These are phyloP conservation scores for Hemithea aestivaria DNA, from an alignment of 2,888 invertebrate genomes.

Conservation along the genomic window DNA sequence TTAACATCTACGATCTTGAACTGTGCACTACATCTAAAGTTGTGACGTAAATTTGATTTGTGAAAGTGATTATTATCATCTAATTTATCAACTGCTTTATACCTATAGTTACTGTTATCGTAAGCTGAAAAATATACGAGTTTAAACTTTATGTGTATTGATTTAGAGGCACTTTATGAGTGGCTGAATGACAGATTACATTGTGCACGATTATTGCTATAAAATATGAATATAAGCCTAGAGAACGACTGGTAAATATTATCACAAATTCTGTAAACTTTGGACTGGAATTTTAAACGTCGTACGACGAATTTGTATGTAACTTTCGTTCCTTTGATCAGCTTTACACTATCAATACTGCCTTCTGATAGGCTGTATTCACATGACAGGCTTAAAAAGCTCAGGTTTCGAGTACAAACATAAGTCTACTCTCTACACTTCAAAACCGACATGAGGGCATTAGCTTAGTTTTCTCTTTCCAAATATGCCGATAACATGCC, in stretches of 20 bases:
- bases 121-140: slow-evolving; percentile 27
- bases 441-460: no score
- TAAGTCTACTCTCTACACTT: no score
- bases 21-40: slow-evolving; percentile 60
- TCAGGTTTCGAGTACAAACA: no score
- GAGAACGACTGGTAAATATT: slow-evolving; percentile 59
- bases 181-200: slow-evolving; percentile 49
- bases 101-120: slow-evolving; percentile 41
- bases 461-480: no score
- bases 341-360: slow-evolving; percentile 5
- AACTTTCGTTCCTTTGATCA: slow-evolving; percentile 13
- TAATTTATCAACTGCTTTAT: slow-evolving; percentile 32
- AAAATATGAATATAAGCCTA: slow-evolving; percentile 57
- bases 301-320: slow-evolving; percentile 18
- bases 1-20: slow-evolving; percentile 51
- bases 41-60: slow-evolving; percentile 45
- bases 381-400: no score
- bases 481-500: no score
- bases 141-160: slow-evolving; percentile 43
- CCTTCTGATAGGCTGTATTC: slow-evolving; percentile 8
- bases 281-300: slow-evolving; percentile 58
- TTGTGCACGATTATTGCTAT: slow-evolving; percentile 57
- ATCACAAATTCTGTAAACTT: slow-evolving; percentile 71
- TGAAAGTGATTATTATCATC: slow-evolving; percentile 37
- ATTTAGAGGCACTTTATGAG: slow-evolving; percentile 68